Evolutionary conservation across 2,797 vertebrate genomes (phyloP), one percentile per base, ranked within the genome.

Genomic region (Meriones psammophilus): DNA sequence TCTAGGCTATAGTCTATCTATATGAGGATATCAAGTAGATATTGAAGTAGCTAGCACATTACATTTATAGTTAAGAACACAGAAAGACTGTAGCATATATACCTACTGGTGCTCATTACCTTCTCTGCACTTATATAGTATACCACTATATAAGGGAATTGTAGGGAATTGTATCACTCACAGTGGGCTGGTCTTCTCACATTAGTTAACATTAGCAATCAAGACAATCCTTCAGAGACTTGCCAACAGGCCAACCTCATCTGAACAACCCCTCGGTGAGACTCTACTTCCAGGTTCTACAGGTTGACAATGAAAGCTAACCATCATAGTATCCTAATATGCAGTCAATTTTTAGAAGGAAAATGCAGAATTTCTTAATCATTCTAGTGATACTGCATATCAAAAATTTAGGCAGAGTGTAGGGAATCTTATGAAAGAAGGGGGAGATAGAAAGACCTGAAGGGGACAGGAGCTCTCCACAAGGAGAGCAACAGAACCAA

Each of bases 301-400:
- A 66, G 30, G 0, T 66, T 68, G 39, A 22, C 62, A 68, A 33
- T 85, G 33, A 68, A 68, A 66, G 28, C 58, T 62, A 81, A 84
- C 4, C 9, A 68, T 22, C 39, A 84, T 36, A 84, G 28, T 50
- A 85, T 68, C 18, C 18, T 83, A 83, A 46, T 33, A 78, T 62
- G 6, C 1, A 74, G 3, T 39, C 1, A 66, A 80, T 88, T 85
- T 85, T 18, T 71, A 91, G n/a, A 73, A 56, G 24, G 10, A 96
- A 26, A 94, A 84, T 84, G 17, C 50, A 58, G 22, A 84, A 66
- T 84, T 24, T 22, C n/a, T 83, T 87, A 91, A 88, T 46, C 33
- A 81, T 76, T 58, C 46, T 81, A 33, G 74, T 12, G 17, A 80
- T 8, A 12, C 15, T 46, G 66, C 30, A 88, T 24, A 42, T 42